A percentile compares a stretch with the other conserved stretches of the same genome.
These are phyloP conservation scores for Nyctibius bracteatus DNA, from an alignment of 2,113 vertebrate genomes.

Conservation along the genomic window DNA sequence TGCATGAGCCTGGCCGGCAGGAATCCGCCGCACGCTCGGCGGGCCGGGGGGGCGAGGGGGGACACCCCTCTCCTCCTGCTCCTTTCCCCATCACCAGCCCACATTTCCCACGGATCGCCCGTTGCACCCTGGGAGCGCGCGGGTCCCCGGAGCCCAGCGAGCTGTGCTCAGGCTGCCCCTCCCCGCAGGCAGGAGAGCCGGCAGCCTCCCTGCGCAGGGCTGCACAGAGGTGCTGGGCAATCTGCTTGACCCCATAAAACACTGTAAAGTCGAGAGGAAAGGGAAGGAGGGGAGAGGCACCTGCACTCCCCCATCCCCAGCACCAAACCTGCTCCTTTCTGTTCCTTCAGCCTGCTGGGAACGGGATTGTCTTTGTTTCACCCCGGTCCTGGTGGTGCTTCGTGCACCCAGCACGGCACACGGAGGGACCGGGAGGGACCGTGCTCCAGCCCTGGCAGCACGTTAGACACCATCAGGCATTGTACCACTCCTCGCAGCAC, in stretches of 20 bases:
- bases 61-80: neutral
- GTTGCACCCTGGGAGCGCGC: fast-evolving
- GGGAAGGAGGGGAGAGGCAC: neutral
- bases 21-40: neutral
- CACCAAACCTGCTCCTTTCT: neutral
- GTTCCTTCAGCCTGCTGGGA: neutral
- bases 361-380: neutral
- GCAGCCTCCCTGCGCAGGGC: neutral
- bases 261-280: neutral
- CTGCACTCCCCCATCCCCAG: neutral
- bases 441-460: neutral
- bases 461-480: neutral
- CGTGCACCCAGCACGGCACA: fast-evolving
- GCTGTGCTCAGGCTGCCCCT: neutral
- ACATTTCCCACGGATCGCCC: neutral
- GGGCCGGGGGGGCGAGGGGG: neutral
- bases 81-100: neutral
- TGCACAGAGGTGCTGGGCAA: neutral
- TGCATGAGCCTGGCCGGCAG: constrained; percentile 33
- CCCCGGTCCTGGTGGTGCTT: neutral
- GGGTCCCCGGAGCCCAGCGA: fast-evolving
- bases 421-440: neutral
- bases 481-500: fast-evolving
- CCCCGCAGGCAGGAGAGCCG: neutral
- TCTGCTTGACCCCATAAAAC: neutral